Base-by-base conservation (phyloP, 2,888 invertebrate genomes). In the Athalia cordata region DNA sequence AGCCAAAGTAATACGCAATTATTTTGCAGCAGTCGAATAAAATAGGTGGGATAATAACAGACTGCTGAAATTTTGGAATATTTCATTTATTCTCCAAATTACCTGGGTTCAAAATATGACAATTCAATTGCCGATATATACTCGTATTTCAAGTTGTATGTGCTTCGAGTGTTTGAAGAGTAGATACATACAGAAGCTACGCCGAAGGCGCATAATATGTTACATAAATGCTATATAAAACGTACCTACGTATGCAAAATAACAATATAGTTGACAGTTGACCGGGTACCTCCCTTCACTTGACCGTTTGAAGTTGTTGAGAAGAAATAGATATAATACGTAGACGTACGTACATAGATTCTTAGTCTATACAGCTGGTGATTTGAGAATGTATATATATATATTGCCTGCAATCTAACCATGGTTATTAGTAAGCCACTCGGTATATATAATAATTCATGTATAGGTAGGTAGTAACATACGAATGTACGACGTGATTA, bases 361-460 rank as follows among this genome's bases (percentile, higher is more conserved):
- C 68, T 55, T 29, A 29, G 29, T 29, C 29, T 29, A 29, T 29
- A 29, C 2, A 2, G 29, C 29, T 29, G 9, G 55, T 55, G 55
- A 55, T 11, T 11, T 55, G 9, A 55, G 6, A n/a, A 7, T 11
- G 7, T 55, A 55, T n/a, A n/a, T n/a, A 7, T 11, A 55, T 75
- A 49, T 62, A 62, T 62, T 75, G 50, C 29, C 75, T 11, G 61
- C 75, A 55, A n/a, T 55, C 50, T 61, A 75, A 75, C 75, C 62
- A 75, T 75, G 50, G 59, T 62, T 75, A 62, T 75, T 75, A 13
- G 72, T 74, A 52, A 13, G 75, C 50, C 11, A 55, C 29, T 8
- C 47, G 61, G 11, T 50, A 9, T 6, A 29, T 55, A 68, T 4
- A 45, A 13, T 47, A 59, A 13, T 15, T 49, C 49, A 67, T 50